A percentile compares a stretch with the other conserved stretches of the same genome.
These are phyloP conservation scores for Nebria salina DNA, from an alignment of 2,888 invertebrate genomes.

Conservation along the genomic window DNA sequence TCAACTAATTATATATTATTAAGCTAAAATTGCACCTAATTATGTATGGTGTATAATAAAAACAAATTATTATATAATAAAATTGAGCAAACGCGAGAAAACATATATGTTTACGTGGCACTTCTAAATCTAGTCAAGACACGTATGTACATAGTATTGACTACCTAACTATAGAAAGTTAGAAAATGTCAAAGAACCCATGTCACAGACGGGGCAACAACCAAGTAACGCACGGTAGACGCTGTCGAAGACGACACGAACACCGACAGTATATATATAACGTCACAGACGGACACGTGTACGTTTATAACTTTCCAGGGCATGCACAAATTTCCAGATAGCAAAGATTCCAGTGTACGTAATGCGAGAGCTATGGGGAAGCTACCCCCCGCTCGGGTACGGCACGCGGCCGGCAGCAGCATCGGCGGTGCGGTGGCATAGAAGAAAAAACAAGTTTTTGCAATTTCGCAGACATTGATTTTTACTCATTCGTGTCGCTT, in stretches of 20 bases:
- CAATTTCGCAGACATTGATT: slow-evolving; percentile 47
- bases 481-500: slow-evolving; percentile 46
- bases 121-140: too few relatives aligned
- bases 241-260: background rate
- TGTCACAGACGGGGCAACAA: background rate
- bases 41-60: too few relatives aligned
- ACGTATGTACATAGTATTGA: background rate
- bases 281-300: slow-evolving; percentile 22
- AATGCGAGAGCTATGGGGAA: background rate
- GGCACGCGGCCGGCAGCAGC: background rate
- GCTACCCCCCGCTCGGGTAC: background rate
- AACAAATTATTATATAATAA: too few relatives aligned
- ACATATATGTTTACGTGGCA: background rate
- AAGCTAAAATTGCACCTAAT: too few relatives aligned
- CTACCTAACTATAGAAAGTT: background rate
- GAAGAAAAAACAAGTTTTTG: slow-evolving; percentile 46
- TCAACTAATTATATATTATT: too few relatives aligned
- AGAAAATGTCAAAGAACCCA: background rate
- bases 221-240: background rate
- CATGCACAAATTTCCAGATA: slow-evolving; percentile 45
- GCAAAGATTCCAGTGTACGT: slow-evolving; percentile 34
- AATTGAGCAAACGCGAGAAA: too few relatives aligned
- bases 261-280: background rate
- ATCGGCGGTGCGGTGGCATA: background rate
- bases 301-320: slow-evolving; percentile 41